Conservation (phyloP, 2,113 vertebrate species). For the Sphaerodactylus townsendi region DNA sequence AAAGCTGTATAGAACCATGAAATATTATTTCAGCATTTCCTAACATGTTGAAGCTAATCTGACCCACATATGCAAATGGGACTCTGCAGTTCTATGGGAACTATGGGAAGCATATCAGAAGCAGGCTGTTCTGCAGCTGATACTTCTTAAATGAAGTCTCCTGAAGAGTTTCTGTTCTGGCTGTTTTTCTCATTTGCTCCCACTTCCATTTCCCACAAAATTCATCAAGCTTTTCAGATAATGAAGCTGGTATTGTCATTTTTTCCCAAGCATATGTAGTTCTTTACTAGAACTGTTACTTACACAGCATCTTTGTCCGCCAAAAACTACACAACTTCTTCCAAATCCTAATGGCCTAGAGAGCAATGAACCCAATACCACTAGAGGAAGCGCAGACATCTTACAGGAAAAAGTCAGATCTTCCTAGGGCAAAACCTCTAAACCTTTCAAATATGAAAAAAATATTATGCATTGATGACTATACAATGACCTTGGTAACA, state of each 20-base stretch:
- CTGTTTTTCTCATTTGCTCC: constrained; percentile 1
- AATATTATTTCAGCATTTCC: not conserved
- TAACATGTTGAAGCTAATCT: not conserved
- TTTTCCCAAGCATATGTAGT: not conserved
- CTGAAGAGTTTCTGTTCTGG: not conserved
- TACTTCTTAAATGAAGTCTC: not conserved
- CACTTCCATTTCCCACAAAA: not conserved
- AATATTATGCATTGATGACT: not conserved
- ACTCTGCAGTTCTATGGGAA: not conserved
- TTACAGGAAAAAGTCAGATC: not conserved
- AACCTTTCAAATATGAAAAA: not conserved
- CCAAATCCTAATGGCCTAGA: not conserved
- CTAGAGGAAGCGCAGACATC: not conserved
- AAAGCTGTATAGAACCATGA: not conserved
- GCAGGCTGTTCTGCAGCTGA: not conserved
- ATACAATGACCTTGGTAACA: not conserved
- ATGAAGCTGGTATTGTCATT: not conserved
- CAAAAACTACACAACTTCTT: constrained; percentile 6
- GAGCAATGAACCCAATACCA: not conserved
- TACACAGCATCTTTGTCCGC: not conserved
- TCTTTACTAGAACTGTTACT: not conserved
- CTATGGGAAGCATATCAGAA: not conserved
- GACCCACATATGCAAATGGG: not conserved
- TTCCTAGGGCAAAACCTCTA: not conserved
- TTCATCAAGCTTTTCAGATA: constrained; percentile 4